Evolutionary conservation across 2,888 invertebrate species (phyloP).

Genomic region (Thymelicus sylvestris): DNA sequence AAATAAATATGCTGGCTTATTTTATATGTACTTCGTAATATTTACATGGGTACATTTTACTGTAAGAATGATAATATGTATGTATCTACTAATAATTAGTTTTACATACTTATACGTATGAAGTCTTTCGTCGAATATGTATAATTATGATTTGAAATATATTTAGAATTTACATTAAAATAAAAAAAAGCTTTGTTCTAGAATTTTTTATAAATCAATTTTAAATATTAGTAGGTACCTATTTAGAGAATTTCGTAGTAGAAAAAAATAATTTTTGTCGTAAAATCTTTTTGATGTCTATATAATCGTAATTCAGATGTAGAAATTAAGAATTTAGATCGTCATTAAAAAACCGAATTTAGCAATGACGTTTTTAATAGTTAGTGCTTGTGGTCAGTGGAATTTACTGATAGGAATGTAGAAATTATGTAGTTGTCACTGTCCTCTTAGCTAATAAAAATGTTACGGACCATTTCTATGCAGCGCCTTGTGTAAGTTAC

Average conservation of each 20-base stretch:
- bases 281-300: constrained; percentile 1
- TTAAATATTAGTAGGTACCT: too few relatives aligned
- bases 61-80: constrained; percentile 5
- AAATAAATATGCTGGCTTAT: not conserved
- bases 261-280: not conserved
- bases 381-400: too few relatives aligned
- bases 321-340: constrained; percentile 12
- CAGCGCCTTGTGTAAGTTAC: not conserved
- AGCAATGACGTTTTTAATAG: too few relatives aligned
- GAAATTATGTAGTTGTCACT: not conserved
- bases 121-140: constrained; percentile 6
- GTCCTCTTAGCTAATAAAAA: not conserved
- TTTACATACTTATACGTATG: not conserved
- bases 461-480: constrained; percentile 1
- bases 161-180: not conserved
- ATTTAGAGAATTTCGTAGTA: too few relatives aligned
- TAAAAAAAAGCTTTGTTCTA: not conserved
- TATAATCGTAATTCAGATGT: not conserved
- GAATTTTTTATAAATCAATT: not conserved
- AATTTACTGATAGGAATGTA: not conserved
- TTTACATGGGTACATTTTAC: not conserved
- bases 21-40: not conserved
- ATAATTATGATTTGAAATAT: not conserved
- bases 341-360: not conserved
- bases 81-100: not conserved